These are phyloP conservation scores for Drosophila novamexicana DNA, from an alignment of 1,140 invertebrate species.

Conservation along the genomic window DNA sequence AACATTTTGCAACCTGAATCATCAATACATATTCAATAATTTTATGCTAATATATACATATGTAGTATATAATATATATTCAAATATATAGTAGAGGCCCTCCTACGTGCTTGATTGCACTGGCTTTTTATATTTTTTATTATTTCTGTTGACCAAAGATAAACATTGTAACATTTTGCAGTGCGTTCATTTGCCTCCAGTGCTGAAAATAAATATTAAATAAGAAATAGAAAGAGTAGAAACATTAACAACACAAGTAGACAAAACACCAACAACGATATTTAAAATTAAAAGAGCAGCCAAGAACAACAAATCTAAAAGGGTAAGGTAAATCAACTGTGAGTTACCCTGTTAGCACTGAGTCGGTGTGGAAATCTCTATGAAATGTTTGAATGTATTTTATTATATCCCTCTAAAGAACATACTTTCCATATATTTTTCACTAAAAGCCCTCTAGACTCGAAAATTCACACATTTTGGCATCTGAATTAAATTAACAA, in stretches of 20 bases:
- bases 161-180: slow-evolving; percentile 68
- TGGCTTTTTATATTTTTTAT: slow-evolving; percentile 13
- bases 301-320: slow-evolving; percentile 3
- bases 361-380: background rate
- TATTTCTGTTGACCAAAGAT: slow-evolving; percentile 60
- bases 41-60: background rate
- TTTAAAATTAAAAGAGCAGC: slow-evolving; percentile 7
- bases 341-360: background rate
- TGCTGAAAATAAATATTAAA: slow-evolving; percentile 51
- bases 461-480: no score
- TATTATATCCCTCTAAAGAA: no score
- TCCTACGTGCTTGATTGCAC: slow-evolving; percentile 6
- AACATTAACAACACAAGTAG: slow-evolving; percentile 6
- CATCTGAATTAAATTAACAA: no score
- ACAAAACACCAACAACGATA: slow-evolving; percentile 13
- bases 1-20: no score
- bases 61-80: slow-evolving; percentile 9
- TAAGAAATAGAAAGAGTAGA: slow-evolving; percentile 44
- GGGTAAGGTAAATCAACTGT: background rate
- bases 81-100: slow-evolving; percentile 8
- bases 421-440: no score
- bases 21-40: no score
- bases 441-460: no score
- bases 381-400: no score
- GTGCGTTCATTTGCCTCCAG: slow-evolving; percentile 29